Base-by-base conservation (phyloP, 2,888 invertebrate genomes). In the Girardia tigrina region DNA sequence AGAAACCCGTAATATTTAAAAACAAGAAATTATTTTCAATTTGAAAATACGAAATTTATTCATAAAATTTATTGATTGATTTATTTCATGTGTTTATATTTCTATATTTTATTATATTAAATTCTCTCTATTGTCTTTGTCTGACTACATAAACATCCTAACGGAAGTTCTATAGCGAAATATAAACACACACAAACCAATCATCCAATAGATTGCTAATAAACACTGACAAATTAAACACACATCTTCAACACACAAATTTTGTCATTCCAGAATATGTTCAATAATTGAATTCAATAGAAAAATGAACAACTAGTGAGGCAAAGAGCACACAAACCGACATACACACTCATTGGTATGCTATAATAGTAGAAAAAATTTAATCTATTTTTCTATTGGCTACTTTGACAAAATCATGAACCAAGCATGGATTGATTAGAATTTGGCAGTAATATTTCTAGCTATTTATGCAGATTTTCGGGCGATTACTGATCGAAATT, bases 41-140 rank as follows among this genome's bases (percentile, higher is more conserved):
- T n/a, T n/a, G n/a, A n/a, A n/a, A n/a, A n/a, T n/a, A n/a, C n/a
- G n/a, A n/a, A 56, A 56, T 12, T n/a, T 56, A 56, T 20, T 56
- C 56, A 56, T 56, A 2, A 56, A 56, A 56, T 8, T n/a, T 56
- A 56, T 56, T 56, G 56, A 56, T 56, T 56, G 56, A n/a, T 56
- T 56, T n/a, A 4, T 56, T 20, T 56, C 56, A 56, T 56, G 56
- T 56, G 56, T 56, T 56, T 56, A 56, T 56, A n/a, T n/a, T n/a
- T n/a, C n/a, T n/a, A n/a, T n/a, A n/a, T 56, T 20, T 56, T 20
- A 56, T 56, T 56, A 12, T 56, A 56, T 56, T 56, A 23, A 56
- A 56, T 56, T 56, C 56, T 56, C 56, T 56, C 56, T 56, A 56
- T 56, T 56, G 56, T 56, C 56, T 56, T 56, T 56, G 56, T 56